Conservation (phyloP, 1,140 invertebrate genomes). For the Cydia splendana region DNA sequence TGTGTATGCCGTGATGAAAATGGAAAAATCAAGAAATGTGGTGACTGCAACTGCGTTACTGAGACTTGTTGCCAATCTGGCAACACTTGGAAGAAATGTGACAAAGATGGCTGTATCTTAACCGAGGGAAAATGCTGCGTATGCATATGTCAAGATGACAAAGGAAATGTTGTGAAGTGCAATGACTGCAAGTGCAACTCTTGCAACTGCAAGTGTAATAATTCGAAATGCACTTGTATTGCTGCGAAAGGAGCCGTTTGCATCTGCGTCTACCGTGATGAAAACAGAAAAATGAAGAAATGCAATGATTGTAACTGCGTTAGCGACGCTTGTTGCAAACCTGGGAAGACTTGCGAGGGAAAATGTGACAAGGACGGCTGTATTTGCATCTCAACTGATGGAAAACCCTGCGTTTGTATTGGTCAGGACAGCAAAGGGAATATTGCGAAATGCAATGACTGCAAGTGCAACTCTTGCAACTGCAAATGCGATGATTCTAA, state of each 20-base stretch:
- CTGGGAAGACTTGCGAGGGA: background rate
- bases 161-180: background rate
- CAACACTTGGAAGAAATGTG: background rate
- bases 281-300: conserved; percentile 18
- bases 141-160: background rate
- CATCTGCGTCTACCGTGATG: conserved; percentile 1
- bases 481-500: too few species aligned
- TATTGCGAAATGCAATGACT: background rate
- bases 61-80: background rate
- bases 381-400: conserved; percentile 2
- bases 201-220: conserved; percentile 4
- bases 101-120: conserved; percentile 17
- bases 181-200: conserved; percentile 11
- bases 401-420: conserved; percentile 20
- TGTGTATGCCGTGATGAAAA: conserved; percentile 16
- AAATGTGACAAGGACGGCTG: background rate
- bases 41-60: conserved; percentile 2
- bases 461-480: conserved; percentile 4
- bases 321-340: background rate
- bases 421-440: background rate
- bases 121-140: conserved; percentile 26
- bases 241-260: background rate
- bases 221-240: conserved; percentile 9
- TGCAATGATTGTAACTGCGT: conserved; percentile 36
- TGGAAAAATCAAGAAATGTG: conserved; percentile 18